A percentile compares a stretch with the other conserved stretches of the same genome.
phyloP scores from a whole-genome alignment of 2,888 invertebrate species.

The Ariolimax columbianus region DNA sequence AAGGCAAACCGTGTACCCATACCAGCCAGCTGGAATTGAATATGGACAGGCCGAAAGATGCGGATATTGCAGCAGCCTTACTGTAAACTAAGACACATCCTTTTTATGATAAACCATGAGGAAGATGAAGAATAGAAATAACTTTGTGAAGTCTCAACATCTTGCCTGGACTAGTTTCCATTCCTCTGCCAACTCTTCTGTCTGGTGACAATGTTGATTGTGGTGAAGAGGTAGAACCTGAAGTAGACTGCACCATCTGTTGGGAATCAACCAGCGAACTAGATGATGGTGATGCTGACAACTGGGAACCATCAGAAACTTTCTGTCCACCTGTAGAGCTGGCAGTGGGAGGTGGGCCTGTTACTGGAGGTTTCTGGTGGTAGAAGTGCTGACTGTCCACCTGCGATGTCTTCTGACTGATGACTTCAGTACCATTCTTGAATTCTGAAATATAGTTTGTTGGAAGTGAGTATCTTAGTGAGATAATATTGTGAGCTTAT shows the following conservation, averaged over 20 bases:
- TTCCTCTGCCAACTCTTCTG: conserved; percentile 26
- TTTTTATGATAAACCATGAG: too few relatives aligned
- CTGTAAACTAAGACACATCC: too few relatives aligned
- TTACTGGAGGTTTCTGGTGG: conserved; percentile 4
- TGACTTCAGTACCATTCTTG: background rate
- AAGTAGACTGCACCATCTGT: background rate
- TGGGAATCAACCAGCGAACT: conserved; percentile 6
- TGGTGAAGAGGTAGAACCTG: background rate
- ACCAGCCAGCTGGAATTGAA: too few relatives aligned
- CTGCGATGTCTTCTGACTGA: background rate
- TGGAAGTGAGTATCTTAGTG: too few relatives aligned
- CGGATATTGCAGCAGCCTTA: too few relatives aligned
- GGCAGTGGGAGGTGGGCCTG: background rate
- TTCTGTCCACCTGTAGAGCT: conserved; percentile 22
- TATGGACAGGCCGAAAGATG: too few relatives aligned
- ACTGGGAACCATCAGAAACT: background rate
- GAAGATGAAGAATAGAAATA: too few relatives aligned
- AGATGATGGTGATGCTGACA: conserved; percentile 24
- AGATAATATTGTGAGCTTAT: too few relatives aligned
- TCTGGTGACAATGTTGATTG: background rate
- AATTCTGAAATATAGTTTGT: background rate
- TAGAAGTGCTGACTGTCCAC: background rate
- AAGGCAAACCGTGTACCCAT: too few relatives aligned
- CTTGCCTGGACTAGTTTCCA: conserved; percentile 33
- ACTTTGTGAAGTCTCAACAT: too few relatives aligned